Percentiles rank a stretch among this genome's conserved stretches.
Conservation (phyloP, 2,797 vertebrate species). For the Staurois parvus region DNA sequence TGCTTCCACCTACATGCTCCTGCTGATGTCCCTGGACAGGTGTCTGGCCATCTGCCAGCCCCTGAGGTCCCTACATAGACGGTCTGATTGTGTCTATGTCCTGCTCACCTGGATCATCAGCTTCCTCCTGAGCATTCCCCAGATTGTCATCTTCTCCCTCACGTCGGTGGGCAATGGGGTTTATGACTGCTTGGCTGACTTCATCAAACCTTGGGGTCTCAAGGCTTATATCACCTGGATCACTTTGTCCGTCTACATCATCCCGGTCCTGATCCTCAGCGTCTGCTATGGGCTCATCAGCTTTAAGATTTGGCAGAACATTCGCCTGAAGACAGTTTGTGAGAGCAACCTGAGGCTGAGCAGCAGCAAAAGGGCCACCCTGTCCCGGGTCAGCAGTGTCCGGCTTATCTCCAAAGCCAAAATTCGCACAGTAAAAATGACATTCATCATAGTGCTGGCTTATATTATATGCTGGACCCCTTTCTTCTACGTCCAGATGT, state of each 20-base stretch:
- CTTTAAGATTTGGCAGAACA: slow-evolving; percentile 97
- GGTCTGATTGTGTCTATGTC: slow-evolving; percentile 87
- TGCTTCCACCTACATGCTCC: slow-evolving; percentile 97
- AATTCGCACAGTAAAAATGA: slow-evolving; percentile 98
- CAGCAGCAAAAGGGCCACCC: slow-evolving; percentile 67
- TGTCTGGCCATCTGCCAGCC: slow-evolving; percentile 95
- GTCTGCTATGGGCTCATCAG: slow-evolving; percentile 94
- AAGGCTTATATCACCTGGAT: slow-evolving; percentile 98
- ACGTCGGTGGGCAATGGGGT: slow-evolving; percentile 87
- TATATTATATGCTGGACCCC: slow-evolving; percentile 98
- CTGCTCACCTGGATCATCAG: slow-evolving; percentile 92
- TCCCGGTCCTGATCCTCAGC: slow-evolving; percentile 89
- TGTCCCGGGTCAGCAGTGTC: slow-evolving; percentile 92
- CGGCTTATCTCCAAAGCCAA: slow-evolving; percentile 96
- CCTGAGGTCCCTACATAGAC: slow-evolving; percentile 84
- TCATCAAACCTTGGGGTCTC: slow-evolving; percentile 92
- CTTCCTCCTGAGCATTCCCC: slow-evolving; percentile 90
- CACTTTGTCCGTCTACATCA: slow-evolving; percentile 91
- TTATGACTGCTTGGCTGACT: slow-evolving; percentile 94
- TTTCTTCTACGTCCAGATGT: slow-evolving; percentile 98
- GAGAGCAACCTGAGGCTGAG: slow-evolving; percentile 66
- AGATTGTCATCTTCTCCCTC: slow-evolving; percentile 93
- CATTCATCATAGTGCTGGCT: slow-evolving; percentile 94
- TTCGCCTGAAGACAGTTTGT: slow-evolving; percentile 87
- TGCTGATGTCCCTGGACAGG: slow-evolving; percentile 96